phyloP scores from a whole-genome alignment of 30 jellyfish, hydroid and myxozoan species.

The Cassiopea andromeda region DNA sequence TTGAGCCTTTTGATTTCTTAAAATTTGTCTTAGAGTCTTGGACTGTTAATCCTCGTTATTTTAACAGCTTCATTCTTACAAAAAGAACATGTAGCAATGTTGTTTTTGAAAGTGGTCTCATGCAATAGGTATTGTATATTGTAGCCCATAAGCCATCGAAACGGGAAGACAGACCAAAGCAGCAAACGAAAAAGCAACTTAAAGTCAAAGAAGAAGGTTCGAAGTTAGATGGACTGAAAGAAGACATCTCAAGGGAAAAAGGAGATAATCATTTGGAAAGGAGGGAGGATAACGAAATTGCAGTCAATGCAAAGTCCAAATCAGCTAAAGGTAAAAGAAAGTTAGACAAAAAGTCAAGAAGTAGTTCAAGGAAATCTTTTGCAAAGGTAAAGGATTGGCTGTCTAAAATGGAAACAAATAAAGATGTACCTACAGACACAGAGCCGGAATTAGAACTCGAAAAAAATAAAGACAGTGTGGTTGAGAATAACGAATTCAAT shows the following conservation, averaged over 20 bases:
- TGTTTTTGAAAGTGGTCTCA: not conserved
- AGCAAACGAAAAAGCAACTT: not conserved
- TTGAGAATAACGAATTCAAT: not conserved
- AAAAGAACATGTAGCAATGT: not conserved
- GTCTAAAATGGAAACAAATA: slow-evolving; percentile 22
- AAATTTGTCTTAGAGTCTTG: not conserved
- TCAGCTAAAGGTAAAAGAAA: not conserved
- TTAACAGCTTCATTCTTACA: too few species aligned
- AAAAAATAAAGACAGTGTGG: not conserved
- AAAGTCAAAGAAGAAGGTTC: not conserved
- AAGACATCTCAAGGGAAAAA: not conserved
- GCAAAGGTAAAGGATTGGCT: slow-evolving; percentile 30
- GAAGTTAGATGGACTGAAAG: not conserved
- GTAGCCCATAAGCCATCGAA: not conserved
- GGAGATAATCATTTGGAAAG: not conserved
- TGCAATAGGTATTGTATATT: not conserved
- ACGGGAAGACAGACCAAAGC: not conserved
- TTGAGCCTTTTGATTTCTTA: too few species aligned
- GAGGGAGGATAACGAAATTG: not conserved
- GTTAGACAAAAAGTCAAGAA: not conserved
- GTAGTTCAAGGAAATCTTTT: slow-evolving; percentile 3
- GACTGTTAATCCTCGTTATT: not conserved
- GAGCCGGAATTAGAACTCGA: not conserved
- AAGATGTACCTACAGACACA: slow-evolving; percentile 15
- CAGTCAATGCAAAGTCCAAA: not conserved